Conservation (phyloP, 2,888 invertebrate species). For the Bombylius major region DNA sequence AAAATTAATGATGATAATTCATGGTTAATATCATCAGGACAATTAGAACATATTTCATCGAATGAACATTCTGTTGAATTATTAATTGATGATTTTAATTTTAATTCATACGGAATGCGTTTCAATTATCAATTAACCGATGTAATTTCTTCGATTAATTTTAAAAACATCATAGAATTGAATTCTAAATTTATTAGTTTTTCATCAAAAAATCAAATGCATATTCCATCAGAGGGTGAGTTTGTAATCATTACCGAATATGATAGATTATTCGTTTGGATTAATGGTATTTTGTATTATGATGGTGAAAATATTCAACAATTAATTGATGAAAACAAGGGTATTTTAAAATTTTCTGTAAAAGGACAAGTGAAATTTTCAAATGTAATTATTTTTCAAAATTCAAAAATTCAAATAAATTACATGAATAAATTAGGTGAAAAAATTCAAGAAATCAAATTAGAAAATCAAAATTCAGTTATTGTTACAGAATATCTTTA, state of each 20-base stretch:
- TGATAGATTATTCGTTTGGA: slow-evolving; percentile 3
- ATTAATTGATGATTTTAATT: background rate
- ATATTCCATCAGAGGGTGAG: slow-evolving; percentile 3
- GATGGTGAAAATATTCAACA: background rate
- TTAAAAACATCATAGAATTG: background rate
- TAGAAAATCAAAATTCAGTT: slow-evolving; percentile 2
- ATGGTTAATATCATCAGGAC: slow-evolving; percentile 4
- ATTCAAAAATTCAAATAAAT: background rate
- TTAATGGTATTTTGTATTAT: slow-evolving; percentile 4
- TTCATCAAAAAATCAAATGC: background rate
- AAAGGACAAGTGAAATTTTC: background rate
- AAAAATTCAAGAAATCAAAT: slow-evolving; percentile 1
- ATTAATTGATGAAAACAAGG: too few relatives aligned
- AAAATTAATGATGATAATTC: background rate
- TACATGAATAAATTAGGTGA: slow-evolving; percentile 6
- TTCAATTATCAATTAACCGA: background rate
- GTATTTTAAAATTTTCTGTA: background rate
- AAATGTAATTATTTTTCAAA: slow-evolving; percentile 6
- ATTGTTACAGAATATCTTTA: slow-evolving; percentile 7
- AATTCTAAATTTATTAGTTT: background rate
- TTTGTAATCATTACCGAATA: slow-evolving; percentile 3
- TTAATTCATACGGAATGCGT: slow-evolving; percentile 3
- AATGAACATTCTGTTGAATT: background rate
- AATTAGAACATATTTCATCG: slow-evolving; percentile 1
- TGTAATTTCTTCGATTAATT: background rate